Evolutionary conservation across 2,113 vertebrate genomes (phyloP), one percentile per base, ranked within the genome.

Genomic region (Microcebus jonahi): DNA sequence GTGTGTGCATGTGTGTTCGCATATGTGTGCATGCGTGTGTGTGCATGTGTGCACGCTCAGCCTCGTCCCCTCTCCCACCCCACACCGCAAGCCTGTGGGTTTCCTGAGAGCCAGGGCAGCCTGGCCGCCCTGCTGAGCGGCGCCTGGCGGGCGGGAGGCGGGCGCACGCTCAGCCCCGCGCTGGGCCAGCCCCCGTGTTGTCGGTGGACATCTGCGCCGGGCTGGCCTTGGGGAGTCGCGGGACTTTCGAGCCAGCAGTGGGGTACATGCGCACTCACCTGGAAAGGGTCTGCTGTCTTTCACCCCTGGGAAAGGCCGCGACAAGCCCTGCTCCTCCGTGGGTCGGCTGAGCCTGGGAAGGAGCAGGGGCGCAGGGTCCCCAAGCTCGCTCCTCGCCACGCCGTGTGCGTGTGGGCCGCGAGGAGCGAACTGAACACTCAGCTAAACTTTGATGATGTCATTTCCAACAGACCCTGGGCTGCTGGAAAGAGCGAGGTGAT

Each of bases 381-480:
- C 11, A 34, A 20, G 4, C 8, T 59, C 82, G 20, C 29, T 80
- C 34, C 7, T 15, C 75, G 55, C 53, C 48, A 11, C 18, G 86
- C 70, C 76, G 11, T 68, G 25, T n/a, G 70, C 67, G 27, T 34
- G 68, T 45, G n/a, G 45, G 3, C 45, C 71, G 61, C 84, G 75
- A 55, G 55, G 55, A 76, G 36, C 2, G 50, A 95, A 71, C 50
- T 71, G 68, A 91, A n/a, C 88, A 77, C 27, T 68, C 91, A 93
- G 96, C 75, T 77, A 53, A 65, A 83, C 94, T 81, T 77, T 73
- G 92, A 67, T 45, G 42, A 34, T 79, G 20, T 79, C 84, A 82
- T 96, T 97, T 90, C 82, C 80, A 75, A 34, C 42, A 29, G 67
- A n/a, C 13, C 61, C 5, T 27, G 59, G 45, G 65, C 34, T 36